Conservation (phyloP, 1,140 invertebrate genomes). For the Spodoptera frugiperda region DNA sequence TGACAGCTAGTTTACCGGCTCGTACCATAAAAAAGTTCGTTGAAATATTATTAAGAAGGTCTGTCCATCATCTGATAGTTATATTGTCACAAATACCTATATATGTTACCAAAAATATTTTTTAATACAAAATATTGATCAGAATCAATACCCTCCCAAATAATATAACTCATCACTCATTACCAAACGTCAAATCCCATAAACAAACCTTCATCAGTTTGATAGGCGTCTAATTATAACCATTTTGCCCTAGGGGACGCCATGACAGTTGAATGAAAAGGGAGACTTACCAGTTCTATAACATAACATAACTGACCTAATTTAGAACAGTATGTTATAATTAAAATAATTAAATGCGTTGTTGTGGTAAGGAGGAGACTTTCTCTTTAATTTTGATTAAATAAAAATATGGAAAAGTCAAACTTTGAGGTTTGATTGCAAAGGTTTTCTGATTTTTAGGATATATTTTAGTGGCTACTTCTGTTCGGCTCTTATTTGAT, state of each 20-base stretch:
- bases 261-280: conserved; percentile 14
- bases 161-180: not conserved
- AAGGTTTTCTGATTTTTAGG: too few species aligned
- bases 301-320: not conserved
- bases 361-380: not conserved
- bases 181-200: conserved; percentile 11
- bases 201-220: not conserved
- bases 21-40: too few species aligned
- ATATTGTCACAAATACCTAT: too few species aligned
- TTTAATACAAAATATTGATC: not conserved
- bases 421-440: too few species aligned
- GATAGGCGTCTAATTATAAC: conserved; percentile 8
- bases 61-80: too few species aligned
- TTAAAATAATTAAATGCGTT: conserved; percentile 11
- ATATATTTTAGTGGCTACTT: too few species aligned
- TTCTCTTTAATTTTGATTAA: too few species aligned
- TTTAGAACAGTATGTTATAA: not conserved
- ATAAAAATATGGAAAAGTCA: too few species aligned
- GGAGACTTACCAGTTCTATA: not conserved
- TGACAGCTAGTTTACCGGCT: too few species aligned
- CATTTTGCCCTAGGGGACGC: not conserved
- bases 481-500: too few species aligned
- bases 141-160: not conserved
- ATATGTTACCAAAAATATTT: too few species aligned
- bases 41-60: too few species aligned